phyloP scores from a whole-genome alignment of 2,888 invertebrate genomes.

The Drosophila histrio region DNA sequence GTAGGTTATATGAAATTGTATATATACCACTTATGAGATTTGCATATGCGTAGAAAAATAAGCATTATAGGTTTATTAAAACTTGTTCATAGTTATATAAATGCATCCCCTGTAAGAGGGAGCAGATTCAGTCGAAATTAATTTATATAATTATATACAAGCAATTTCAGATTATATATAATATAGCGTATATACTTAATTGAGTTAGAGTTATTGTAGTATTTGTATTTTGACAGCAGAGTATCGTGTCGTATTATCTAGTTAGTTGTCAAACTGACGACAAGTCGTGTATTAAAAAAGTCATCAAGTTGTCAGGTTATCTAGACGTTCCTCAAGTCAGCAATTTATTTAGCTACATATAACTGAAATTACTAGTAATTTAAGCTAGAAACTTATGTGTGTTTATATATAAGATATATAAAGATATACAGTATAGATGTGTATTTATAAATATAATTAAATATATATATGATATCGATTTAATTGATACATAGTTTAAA shows the following conservation, averaged over 20 bases:
- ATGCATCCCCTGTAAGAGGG: not conserved
- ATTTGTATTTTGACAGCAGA: not conserved
- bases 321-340: not conserved
- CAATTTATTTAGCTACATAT: not conserved
- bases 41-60: no score
- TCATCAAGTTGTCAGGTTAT: slow-evolving; percentile 2
- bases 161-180: not conserved
- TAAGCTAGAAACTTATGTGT: not conserved
- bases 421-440: not conserved
- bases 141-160: not conserved
- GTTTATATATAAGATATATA: not conserved
- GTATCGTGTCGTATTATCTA: slow-evolving; percentile 1
- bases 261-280: slow-evolving; percentile 1
- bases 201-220: not conserved
- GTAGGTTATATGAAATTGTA: not conserved
- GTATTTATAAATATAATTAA: no score
- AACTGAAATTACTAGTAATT: not conserved
- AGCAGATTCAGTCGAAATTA: not conserved
- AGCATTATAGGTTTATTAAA: not conserved
- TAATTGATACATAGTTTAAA: no score
- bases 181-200: not conserved
- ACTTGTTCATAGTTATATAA: not conserved
- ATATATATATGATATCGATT: no score
- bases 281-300: slow-evolving; percentile 7
- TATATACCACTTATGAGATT: no score